Base-by-base conservation (phyloP, 2,797 vertebrate species). In the Taenioides sp. region DNA sequence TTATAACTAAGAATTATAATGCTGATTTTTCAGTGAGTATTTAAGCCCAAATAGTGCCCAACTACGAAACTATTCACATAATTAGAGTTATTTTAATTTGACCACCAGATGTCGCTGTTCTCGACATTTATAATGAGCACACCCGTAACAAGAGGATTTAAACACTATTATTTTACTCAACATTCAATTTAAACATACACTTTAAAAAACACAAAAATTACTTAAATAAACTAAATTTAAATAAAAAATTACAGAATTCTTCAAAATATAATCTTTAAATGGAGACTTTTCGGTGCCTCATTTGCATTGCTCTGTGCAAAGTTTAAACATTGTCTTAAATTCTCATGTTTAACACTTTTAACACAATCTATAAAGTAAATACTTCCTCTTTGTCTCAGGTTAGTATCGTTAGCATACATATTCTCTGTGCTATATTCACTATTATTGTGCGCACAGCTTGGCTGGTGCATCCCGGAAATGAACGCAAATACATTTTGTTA, bases 141-240 rank as follows among this genome's bases (percentile, higher is more conserved):
- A 27, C 22, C 4, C 10, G 9, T 5, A 17, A 50, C 64, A 28
- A 20, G 23, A n/a, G 1, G 9, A 18, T 31, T 54, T n/a, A 12
- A 31, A 31, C n/a, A 34, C 4, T 54, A 23, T 54, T 66, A 20
- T 66, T 52, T 66, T 66, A 52, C 20, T 54, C 6, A 34, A 67
- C 5, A 37, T 10, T 37, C 9, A 54, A 2, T 52, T 18, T 25
- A 18, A 23, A 28, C 11, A 66, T 31, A 66, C 25, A 67, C n/a
- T 67, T 11, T 31, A 71, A 6, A 25, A 59, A 74, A 80, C 20
- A 61, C 23, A 54, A 25, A 49, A 5, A 40, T 63, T 22, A 25
- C 14, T 23, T 43, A 43, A 2, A 27, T 43, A 43, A 2, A 27
- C 1, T 27, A 27, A 27, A 27, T 27, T 27, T 27, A 11, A 64